Base-by-base conservation (phyloP, 2,888 invertebrate species). In the Eupithecia exiguata region DNA sequence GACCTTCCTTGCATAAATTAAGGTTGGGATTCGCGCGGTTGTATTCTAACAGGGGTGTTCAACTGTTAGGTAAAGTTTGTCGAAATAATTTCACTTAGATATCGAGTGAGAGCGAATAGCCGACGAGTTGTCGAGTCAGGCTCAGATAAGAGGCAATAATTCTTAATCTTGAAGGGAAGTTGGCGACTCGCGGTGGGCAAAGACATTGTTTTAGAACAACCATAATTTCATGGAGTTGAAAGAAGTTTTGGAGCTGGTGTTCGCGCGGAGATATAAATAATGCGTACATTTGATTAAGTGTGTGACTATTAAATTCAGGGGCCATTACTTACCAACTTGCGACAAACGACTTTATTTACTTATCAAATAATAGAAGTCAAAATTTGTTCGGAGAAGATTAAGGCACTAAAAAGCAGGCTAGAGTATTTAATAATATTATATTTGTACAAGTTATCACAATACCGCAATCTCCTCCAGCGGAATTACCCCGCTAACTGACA, bases 81-180 rank as follows among this genome's bases (percentile, higher is more conserved):
- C 84, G 89, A 91, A 91, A 93, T 92, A 91, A 93, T 93, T 93
- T 92, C 88, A 87, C 88, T 89, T 86, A 89, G 91, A 90, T 91
- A 90, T 92, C 88, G 89, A 83, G 83, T 83, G 80, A 81, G 84
- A 87, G 89, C 88, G 90, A 90, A 89, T 88, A 87, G 89, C 84
- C 90, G 92, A 84, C 87, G 89, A 90, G 88, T 92, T 89, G 91
- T 90, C 91, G 89, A 89, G 88, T 91, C 83, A 86, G 84, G 85
- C 85, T 80, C 80, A 90, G 93, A 92, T 93, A 92, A 92, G 92
- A 86, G 85, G 88, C 85, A 87, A 90, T 92, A 91, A 93, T 90
- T 92, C 92, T 92, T 91, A 91, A 92, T 92, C 91, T 89, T 81
- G 80, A 81, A 84, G 86, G 83, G 85, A 84, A 83, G 82, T 80